Conservation (phyloP, 2,797 vertebrate genomes). For the Alosa sapidissima region DNA sequence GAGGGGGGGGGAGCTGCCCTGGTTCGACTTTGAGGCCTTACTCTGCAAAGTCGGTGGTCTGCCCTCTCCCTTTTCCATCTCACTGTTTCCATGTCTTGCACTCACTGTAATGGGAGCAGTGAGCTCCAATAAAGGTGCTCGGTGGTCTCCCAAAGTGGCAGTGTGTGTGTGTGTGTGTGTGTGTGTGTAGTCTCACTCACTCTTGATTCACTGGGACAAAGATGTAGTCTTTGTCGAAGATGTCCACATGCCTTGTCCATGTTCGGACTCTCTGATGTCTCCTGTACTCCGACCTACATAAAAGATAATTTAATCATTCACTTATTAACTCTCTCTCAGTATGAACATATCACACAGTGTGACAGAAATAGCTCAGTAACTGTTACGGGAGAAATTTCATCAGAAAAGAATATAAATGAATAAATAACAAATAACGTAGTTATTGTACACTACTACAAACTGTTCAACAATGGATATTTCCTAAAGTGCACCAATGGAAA, state of each 20-base stretch:
- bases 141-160: background rate
- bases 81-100: slow-evolving; percentile 8
- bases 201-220: slow-evolving; percentile 96
- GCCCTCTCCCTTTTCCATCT: background rate
- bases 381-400: background rate
- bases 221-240: slow-evolving; percentile 93
- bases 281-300: slow-evolving; percentile 74
- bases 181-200: slow-evolving; percentile 70
- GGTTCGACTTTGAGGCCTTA: background rate
- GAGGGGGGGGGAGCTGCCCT: background rate
- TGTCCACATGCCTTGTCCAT: slow-evolving; percentile 93
- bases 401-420: background rate
- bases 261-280: slow-evolving; percentile 91
- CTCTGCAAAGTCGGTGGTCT: slow-evolving; percentile 1
- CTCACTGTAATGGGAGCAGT: background rate
- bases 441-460: too few species aligned
- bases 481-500: background rate
- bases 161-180: background rate
- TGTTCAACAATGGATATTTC: too few species aligned
- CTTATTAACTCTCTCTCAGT: background rate
- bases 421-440: too few species aligned
- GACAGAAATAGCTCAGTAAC: background rate
- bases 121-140: background rate
- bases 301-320: background rate
- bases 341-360: background rate